Base-by-base conservation (phyloP, 2,797 vertebrate species). In the Centropyge bicolor region DNA sequence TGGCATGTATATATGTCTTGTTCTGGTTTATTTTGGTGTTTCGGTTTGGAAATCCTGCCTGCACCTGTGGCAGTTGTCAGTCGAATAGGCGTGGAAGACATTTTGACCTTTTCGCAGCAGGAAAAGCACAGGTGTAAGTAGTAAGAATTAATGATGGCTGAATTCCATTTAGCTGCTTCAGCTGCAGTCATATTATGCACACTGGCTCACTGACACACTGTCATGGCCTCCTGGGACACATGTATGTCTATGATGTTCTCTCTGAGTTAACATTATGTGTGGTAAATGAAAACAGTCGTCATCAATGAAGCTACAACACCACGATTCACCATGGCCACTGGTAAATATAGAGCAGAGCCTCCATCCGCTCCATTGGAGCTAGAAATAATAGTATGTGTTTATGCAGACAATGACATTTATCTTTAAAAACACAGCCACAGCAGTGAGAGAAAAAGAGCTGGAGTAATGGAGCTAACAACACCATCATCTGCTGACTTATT, bases 21-120 rank as follows among this genome's bases (percentile, higher is more conserved):
- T 22, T 46, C 27, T 40, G 22, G 49, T 51, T 78, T 71, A 69
- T 86, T 77, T 79, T 61, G 6, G 62, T 59, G 49, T 62, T 65
- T 46, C 5, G 70, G 36, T 55, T 56, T 38, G 10, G 36, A 75
- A 62, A 81, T 59, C 14, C 41, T 49, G 67, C 46, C 56, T 7
- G 2, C 27, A 31, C 27, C 27, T 31, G 27, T 59, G 66, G 82
- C 56, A 56, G 24, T 11, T 85, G 82, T 81, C 80, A 88, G 38
- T 31, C 27, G 4, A 31, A 69, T 22, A 52, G 45, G 10, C 35
- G 38, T 16, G 3, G 59, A 31, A 45, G 54, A 60, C 43, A 24
- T 59, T 65, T n/a, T 81, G 48, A 70, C 56, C 54, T 67, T 54
- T 57, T 31, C 27, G 27, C 27, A 2, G 27, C 51, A 57, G 27